Conservation (phyloP, 2,797 vertebrate genomes). For the Crenichthys baileyi region DNA sequence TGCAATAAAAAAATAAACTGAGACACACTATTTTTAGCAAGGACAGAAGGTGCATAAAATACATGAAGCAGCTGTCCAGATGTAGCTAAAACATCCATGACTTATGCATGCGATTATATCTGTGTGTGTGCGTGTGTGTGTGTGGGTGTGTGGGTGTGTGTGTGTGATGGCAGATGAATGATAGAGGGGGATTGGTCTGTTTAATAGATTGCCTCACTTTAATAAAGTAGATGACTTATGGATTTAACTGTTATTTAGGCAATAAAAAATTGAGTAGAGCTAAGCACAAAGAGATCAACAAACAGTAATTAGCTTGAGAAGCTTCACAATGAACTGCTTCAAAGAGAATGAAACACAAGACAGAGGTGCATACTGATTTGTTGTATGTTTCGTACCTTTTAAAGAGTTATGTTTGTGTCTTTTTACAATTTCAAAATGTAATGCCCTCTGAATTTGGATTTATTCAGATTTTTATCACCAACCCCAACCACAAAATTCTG, state of each 20-base stretch:
- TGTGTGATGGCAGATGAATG: slow-evolving; percentile 5
- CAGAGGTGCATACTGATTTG: neutral
- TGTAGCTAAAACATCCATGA: slow-evolving; percentile 20
- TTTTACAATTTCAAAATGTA: neutral
- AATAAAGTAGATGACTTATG: neutral
- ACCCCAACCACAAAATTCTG: neutral
- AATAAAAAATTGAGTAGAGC: slow-evolving; percentile 1
- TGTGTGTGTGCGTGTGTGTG: slow-evolving; percentile 6
- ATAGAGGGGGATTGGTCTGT: neutral
- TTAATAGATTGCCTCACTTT: slow-evolving; percentile 9
- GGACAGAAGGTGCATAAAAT: slow-evolving; percentile 14
- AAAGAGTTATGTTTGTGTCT: neutral
- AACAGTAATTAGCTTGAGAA: neutral
- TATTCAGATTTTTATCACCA: neutral
- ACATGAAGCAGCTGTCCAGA: slow-evolving; percentile 48
- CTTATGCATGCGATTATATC: slow-evolving; percentile 11
- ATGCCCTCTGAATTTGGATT: neutral
- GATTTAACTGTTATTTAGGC: slow-evolving; percentile 3
- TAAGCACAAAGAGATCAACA: neutral
- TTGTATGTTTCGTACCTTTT: neutral
- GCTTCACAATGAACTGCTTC: neutral
- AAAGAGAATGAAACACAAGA: neutral
- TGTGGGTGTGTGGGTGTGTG: slow-evolving; percentile 5
- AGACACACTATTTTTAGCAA: slow-evolving; percentile 3
- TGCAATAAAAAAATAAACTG: neutral